These are phyloP conservation scores for Candoia aspera DNA, from an alignment of 2,113 vertebrate species.

Conservation along the genomic window DNA sequence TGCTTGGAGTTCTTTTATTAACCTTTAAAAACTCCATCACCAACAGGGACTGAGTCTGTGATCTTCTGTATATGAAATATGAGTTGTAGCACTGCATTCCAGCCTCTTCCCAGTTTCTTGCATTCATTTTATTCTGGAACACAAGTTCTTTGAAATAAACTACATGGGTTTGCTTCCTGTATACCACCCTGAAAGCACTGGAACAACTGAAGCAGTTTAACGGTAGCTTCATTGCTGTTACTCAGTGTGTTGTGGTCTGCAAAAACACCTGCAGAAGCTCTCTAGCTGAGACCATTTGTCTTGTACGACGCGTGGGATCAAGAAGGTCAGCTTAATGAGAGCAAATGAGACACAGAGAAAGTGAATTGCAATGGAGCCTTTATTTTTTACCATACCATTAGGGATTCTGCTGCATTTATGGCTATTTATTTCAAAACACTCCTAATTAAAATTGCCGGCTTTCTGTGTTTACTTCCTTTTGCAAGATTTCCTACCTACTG, in stretches of 20 bases:
- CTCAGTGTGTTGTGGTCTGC: slow-evolving; percentile 1
- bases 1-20: no score
- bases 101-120: neutral
- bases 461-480: slow-evolving; percentile 44
- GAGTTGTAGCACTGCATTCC: neutral
- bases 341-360: slow-evolving; percentile 20
- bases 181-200: slow-evolving; percentile 26
- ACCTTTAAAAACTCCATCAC: no score
- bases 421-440: slow-evolving; percentile 42
- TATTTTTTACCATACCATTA: neutral
- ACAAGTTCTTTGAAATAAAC: neutral
- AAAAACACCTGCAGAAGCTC: slow-evolving; percentile 27
- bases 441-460: slow-evolving; percentile 50
- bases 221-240: slow-evolving; percentile 22
- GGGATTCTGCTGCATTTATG: slow-evolving; percentile 53
- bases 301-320: neutral
- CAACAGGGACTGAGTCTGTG: neutral
- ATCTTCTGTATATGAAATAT: neutral
- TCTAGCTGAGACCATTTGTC: slow-evolving; percentile 21
- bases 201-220: slow-evolving; percentile 31
- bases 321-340: slow-evolving; percentile 26
- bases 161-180: slow-evolving; percentile 44
- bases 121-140: neutral
- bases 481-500: slow-evolving; percentile 38
- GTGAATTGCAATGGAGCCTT: neutral